A percentile compares a stretch with the other conserved stretches of the same genome.
Evolutionary conservation across 2,113 vertebrate genomes (phyloP).

Genomic region (Circaetus gallicus): DNA sequence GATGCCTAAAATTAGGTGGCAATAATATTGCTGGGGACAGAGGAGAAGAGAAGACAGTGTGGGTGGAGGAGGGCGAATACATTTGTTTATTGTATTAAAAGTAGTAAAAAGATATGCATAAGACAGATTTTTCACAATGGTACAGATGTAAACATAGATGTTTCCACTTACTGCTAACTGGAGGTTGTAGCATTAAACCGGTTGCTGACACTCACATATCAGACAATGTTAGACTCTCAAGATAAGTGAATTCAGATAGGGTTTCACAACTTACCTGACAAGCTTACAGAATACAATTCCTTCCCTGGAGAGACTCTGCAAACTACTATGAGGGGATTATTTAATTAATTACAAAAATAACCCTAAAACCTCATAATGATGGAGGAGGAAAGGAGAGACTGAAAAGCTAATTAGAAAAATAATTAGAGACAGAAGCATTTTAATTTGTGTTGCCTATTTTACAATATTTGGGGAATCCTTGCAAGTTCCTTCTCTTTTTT

Average conservation of each 20-base stretch:
- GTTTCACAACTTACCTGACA: not conserved
- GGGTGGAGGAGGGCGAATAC: accelerated
- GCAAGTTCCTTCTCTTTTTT: not conserved
- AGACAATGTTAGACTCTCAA: not conserved
- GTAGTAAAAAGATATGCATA: not conserved
- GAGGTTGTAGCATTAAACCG: not conserved
- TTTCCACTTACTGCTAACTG: not conserved
- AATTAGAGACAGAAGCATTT: not conserved
- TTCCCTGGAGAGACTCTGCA: not conserved
- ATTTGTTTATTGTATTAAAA: not conserved
- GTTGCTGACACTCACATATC: accelerated
- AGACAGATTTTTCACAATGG: not conserved
- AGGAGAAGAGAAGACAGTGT: not conserved
- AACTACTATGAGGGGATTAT: not conserved
- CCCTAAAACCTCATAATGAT: not conserved
- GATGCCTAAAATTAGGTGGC: not conserved
- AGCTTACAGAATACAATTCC: not conserved
- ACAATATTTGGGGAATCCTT: not conserved
- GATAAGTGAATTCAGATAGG: not conserved
- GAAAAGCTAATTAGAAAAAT: not conserved
- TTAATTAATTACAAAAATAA: not conserved
- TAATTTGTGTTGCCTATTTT: not conserved
- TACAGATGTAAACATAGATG: not conserved
- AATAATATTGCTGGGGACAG: not conserved
- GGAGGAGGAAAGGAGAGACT: not conserved